phyloP scores from a whole-genome alignment of 2,888 invertebrate genomes.

The Acrobasis repandana region DNA sequence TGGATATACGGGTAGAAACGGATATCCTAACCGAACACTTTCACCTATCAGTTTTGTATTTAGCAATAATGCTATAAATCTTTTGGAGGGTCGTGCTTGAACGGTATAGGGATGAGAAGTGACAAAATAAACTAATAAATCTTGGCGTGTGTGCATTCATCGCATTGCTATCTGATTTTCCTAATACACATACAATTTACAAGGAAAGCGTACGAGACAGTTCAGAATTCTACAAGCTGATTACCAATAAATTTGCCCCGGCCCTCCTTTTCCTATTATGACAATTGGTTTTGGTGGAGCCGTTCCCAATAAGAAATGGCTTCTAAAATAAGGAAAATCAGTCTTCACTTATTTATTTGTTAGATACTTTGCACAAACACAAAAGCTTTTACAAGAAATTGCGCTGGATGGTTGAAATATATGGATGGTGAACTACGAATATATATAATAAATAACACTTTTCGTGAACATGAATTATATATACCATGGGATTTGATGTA shows the following conservation, averaged over 20 bases:
- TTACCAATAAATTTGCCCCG: constrained; percentile 15
- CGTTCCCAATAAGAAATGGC: constrained; percentile 18
- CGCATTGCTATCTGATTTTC: constrained; percentile 8
- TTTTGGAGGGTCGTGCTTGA: too few relatives aligned
- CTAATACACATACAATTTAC: constrained; percentile 9
- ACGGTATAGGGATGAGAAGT: background rate
- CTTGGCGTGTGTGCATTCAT: background rate
- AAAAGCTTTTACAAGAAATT: constrained; percentile 2
- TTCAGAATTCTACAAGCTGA: constrained; percentile 11
- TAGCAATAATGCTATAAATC: too few relatives aligned
- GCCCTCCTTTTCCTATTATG: constrained; percentile 22
- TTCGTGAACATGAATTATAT: too few relatives aligned
- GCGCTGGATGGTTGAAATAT: background rate
- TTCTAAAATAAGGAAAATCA: constrained; percentile 6
- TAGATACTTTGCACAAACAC: constrained; percentile 11
- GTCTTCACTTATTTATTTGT: constrained; percentile 13
- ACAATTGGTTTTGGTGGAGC: constrained; percentile 19
- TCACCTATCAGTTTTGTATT: too few relatives aligned
- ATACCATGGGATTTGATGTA: too few relatives aligned
- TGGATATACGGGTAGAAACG: too few relatives aligned
- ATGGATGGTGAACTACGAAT: background rate
- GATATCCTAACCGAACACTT: too few relatives aligned
- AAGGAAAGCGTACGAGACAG: constrained; percentile 8
- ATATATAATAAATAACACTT: too few relatives aligned
- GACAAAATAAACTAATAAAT: constrained; percentile 11